Base-by-base conservation (phyloP, 2,888 invertebrate genomes). In the Cheilosia impressa region DNA sequence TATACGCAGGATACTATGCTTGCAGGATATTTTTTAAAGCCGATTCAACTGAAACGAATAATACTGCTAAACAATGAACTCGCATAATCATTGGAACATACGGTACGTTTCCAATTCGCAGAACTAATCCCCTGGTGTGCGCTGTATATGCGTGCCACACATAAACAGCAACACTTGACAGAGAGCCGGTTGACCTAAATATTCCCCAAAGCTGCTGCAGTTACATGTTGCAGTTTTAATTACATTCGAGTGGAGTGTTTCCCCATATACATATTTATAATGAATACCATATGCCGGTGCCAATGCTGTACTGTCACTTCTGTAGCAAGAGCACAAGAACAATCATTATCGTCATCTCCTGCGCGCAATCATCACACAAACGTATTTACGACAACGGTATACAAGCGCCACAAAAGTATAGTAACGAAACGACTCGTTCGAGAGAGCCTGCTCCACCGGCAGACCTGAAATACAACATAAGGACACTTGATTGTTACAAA, bases 401-500 rank as follows among this genome's bases (percentile, higher is more conserved):
- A 27, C 27, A 27, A 22, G 27, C 13, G 19, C 7, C 65, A 34
- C 31, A 62, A 62, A 27, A 31, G 47, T 22, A 63, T 34, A 34
- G 34, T 2, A 34, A 34, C 27, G 27, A 7, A 27, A 50, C 19
- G 15, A 45, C 15, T 22, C 1, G 43, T 5, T 13, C 2, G 24
- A 17, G 17, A 22, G 31, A 27, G 31, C 22, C 52, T 38, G 3
- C 22, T 41, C 52, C 19, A 22, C 19, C 38, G 24, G 34, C 68
- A 81, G 75, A 55, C 31, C 50, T 62, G 69, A 34, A 52, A 81
- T 65, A 58, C 65, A 76, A 66, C 58, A 66, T 71, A 84, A 84
- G 84, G 79, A 84, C 66, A 60, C 71, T 76, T 76, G 69, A 84
- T 84, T 84, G 84, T 79, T 79, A 66, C 75, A 66, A 71, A 79